Evolutionary conservation across 2,797 vertebrate genomes (phyloP).

Genomic region (Myotis daubentonii): DNA sequence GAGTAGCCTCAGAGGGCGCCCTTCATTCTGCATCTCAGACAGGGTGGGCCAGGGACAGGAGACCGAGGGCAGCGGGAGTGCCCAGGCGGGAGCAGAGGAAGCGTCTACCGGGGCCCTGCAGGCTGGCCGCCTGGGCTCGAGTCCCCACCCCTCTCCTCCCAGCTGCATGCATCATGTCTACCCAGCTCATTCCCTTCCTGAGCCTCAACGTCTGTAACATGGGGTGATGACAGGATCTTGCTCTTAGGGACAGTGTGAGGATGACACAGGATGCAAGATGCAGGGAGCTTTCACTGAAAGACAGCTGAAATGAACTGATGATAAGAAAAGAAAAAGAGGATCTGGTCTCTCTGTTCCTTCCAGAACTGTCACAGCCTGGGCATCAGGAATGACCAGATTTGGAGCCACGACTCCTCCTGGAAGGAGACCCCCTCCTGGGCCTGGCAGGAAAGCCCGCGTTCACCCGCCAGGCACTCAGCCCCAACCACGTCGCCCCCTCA

Average conservation of each 20-base stretch:
- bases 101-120: accelerated
- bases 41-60: not conserved
- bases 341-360: not conserved
- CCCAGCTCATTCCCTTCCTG: not conserved
- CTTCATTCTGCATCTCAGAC: not conserved
- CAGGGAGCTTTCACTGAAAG: not conserved
- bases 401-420: accelerated
- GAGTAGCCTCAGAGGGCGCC: not conserved
- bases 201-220: not conserved
- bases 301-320: too few species aligned
- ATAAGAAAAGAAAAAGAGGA: not conserved
- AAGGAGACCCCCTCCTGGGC: not conserved
- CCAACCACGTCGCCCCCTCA: accelerated
- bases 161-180: not conserved
- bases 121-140: accelerated
- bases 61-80: accelerated
- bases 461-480: not conserved
- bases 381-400: not conserved
- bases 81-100: not conserved
- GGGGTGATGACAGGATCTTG: not conserved
- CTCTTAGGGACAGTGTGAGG: not conserved
- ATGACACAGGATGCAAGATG: accelerated
- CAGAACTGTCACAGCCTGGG: not conserved
- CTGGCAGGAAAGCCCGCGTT: not conserved
- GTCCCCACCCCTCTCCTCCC: not conserved